Conservation (phyloP, 2,888 invertebrate genomes). For the Epistrophe eligans region DNA sequence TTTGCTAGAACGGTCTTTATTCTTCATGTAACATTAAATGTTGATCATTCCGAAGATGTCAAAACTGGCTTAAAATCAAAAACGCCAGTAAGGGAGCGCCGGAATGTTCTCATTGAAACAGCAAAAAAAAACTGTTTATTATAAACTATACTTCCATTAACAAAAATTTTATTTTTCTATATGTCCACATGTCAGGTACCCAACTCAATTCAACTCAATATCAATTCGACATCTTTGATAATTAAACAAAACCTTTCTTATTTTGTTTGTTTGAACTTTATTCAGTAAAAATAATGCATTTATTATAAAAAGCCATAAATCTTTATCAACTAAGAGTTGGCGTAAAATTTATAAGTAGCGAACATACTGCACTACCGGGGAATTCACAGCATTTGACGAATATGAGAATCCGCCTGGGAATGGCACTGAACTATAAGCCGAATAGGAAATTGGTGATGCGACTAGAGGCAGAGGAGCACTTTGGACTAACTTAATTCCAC, state of each 20-base stretch:
- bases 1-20: too few species aligned
- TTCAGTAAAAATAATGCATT: background rate
- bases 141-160: too few species aligned
- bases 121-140: too few species aligned
- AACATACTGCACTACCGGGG: background rate
- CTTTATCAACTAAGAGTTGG: background rate
- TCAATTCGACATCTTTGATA: too few species aligned
- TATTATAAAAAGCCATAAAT: background rate
- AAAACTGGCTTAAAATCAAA: too few species aligned
- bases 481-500: slow-evolving; percentile 27
- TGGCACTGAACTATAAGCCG: background rate
- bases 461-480: slow-evolving; percentile 20
- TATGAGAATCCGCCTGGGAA: background rate
- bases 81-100: too few species aligned
- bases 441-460: background rate
- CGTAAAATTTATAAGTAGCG: background rate
- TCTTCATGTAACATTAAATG: too few species aligned
- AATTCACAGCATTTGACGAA: background rate
- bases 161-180: too few species aligned
- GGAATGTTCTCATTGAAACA: too few species aligned
- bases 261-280: background rate
- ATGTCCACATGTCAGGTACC: too few species aligned
- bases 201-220: too few species aligned
- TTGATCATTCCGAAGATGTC: too few species aligned
- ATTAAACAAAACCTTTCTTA: background rate